Evolutionary conservation across 2,113 vertebrate species (phyloP).

Genomic region (Trachemys scripta): DNA sequence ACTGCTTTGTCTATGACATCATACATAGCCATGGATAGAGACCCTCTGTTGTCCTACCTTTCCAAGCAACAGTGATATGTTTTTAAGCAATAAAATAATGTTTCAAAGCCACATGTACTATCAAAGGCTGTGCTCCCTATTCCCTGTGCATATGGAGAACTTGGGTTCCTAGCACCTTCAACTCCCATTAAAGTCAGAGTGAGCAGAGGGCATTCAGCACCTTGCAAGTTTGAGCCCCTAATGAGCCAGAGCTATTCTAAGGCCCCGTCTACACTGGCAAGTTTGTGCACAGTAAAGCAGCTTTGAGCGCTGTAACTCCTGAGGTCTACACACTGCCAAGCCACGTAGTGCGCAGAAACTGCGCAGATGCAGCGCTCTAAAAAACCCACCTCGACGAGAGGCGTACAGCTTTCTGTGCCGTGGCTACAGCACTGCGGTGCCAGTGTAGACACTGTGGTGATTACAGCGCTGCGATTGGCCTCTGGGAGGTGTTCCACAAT

Average conservation of each 20-base stretch:
- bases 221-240: not conserved
- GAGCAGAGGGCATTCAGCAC: fast-evolving
- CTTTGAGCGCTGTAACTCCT: too few species aligned
- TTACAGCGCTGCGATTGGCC: too few species aligned
- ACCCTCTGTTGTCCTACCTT: not conserved
- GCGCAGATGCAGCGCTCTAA: too few species aligned
- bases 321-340: too few species aligned
- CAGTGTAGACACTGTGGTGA: too few species aligned
- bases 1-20: not conserved
- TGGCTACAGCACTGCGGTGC: too few species aligned
- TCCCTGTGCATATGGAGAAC: not conserved
- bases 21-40: not conserved
- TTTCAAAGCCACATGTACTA: not conserved
- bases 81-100: fast-evolving
- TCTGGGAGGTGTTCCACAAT: too few species aligned
- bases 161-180: not conserved
- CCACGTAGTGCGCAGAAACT: too few species aligned
- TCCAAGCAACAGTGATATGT: not conserved
- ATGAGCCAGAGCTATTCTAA: not conserved
- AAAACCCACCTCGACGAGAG: too few species aligned
- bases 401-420: too few species aligned
- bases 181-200: not conserved
- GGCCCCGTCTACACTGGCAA: too few species aligned
- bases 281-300: too few species aligned
- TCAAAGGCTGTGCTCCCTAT: fast-evolving